These are phyloP conservation scores for Trochalopteron elliotii DNA, from an alignment of 2,113 vertebrate species.

Conservation along the genomic window DNA sequence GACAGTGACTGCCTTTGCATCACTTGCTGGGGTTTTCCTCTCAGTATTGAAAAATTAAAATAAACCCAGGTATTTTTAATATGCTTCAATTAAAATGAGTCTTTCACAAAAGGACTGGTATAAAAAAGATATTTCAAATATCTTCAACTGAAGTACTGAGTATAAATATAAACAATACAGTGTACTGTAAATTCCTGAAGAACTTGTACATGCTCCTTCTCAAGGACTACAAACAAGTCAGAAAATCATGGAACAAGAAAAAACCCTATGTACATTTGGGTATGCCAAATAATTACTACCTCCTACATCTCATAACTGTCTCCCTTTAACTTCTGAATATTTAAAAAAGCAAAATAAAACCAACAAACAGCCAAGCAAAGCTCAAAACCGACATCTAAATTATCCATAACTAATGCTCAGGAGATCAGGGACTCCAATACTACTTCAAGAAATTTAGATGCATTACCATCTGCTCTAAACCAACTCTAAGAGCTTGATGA, in stretches of 20 bases:
- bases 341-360: background rate
- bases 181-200: background rate
- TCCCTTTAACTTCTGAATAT: background rate
- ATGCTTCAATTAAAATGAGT: background rate
- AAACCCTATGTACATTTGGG: background rate
- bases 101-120: background rate
- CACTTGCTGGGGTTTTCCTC: background rate
- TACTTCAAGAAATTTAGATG: background rate
- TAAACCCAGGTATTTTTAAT: background rate
- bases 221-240: background rate
- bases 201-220: background rate
- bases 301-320: background rate
- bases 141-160: background rate
- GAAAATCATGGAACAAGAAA: background rate
- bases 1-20: background rate
- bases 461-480: background rate
- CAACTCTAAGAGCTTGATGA: background rate
- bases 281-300: background rate
- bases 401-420: background rate
- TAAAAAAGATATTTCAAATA: background rate
- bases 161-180: fast-evolving
- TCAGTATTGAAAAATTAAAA: background rate
- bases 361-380: background rate
- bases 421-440: background rate
- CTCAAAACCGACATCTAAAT: background rate